Evolutionary conservation across 2,888 invertebrate genomes (phyloP).

Genomic region (Girardia tigrina): DNA sequence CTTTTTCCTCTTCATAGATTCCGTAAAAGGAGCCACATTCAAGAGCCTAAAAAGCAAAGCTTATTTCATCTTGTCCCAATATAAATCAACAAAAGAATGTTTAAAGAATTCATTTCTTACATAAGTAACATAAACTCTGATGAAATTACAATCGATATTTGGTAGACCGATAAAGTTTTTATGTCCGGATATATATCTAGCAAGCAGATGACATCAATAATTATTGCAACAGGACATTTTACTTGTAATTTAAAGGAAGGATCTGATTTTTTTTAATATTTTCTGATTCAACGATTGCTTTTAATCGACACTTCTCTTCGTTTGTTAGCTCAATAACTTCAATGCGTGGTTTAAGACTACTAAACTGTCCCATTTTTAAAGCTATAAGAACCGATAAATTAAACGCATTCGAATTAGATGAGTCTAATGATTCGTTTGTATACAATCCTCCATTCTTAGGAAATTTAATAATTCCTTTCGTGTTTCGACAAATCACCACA

Average conservation of each 20-base stretch:
- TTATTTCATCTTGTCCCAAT: too few relatives aligned
- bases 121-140: background rate
- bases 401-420: background rate
- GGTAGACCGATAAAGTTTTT: background rate
- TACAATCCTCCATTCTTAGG: background rate
- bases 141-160: background rate
- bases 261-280: constrained; percentile 6
- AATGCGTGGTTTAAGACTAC: background rate
- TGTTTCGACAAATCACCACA: background rate
- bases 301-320: background rate
- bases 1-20: background rate
- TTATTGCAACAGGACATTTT: background rate
- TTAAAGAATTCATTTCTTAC: too few relatives aligned
- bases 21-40: constrained; percentile 5
- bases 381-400: background rate
- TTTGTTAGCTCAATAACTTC: background rate
- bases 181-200: background rate
- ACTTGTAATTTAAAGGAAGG: constrained; percentile 17
- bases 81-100: too few relatives aligned
- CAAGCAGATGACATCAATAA: background rate
- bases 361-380: background rate
- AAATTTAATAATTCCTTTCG: constrained; percentile 9
- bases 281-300: background rate
- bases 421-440: background rate
- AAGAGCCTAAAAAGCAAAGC: background rate